A percentile compares a stretch with the other conserved stretches of the same genome.
Evolutionary conservation across 2,888 invertebrate species (phyloP).

Genomic region (Papilio demoleus): DNA sequence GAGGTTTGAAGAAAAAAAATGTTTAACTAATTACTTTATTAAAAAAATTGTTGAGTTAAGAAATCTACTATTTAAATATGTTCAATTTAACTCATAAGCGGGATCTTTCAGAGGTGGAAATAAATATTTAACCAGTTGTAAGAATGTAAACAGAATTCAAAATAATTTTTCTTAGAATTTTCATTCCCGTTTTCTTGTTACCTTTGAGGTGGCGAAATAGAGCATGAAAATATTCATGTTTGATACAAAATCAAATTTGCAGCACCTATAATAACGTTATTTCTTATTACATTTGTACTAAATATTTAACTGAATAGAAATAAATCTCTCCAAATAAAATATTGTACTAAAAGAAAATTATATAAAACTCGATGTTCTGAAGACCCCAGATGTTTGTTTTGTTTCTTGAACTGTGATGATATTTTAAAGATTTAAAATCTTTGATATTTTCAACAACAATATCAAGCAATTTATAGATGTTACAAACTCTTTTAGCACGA

Average conservation of each 20-base stretch:
- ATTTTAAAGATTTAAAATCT: neutral
- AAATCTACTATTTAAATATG: no score
- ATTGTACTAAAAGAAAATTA: no score
- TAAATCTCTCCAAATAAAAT: no score
- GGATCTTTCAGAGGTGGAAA: neutral
- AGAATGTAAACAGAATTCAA: neutral
- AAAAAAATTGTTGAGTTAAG: no score
- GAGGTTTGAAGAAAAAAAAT: no score
- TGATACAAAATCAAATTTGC: neutral
- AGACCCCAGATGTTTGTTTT: no score
- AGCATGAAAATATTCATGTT: neutral
- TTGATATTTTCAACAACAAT: neutral
- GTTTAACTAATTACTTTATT: no score
- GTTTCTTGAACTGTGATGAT: neutral
- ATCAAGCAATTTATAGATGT: no score
- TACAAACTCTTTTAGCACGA: no score
- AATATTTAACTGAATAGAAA: no score
- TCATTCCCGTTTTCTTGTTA: neutral
- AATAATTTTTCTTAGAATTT: neutral
- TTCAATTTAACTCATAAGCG: no score
- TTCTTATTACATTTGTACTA: neutral
- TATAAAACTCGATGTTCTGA: no score
- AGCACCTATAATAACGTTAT: neutral
- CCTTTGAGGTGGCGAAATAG: neutral
- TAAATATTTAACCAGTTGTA: neutral